Percentiles rank a stretch among this genome's conserved stretches.
Evolutionary conservation across 2,888 invertebrate genomes (phyloP).

Genomic region (Melangyna quadrimaculata): DNA sequence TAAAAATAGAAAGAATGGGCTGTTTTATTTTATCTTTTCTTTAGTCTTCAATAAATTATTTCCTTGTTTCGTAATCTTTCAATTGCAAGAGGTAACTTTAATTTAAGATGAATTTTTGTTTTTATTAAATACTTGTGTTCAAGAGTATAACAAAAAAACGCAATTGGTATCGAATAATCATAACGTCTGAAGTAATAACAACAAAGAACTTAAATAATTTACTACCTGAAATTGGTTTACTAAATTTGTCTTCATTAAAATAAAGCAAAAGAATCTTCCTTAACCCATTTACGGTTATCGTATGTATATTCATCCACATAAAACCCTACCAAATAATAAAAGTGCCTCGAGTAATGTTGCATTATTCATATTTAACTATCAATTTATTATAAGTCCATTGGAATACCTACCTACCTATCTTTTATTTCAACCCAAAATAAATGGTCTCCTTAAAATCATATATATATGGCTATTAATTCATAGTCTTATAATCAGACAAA

Average conservation of each 20-base stretch:
- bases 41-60: too few species aligned
- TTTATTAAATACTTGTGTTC: too few species aligned
- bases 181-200: not conserved
- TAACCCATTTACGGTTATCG: not conserved
- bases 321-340: not conserved
- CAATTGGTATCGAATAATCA: not conserved
- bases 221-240: not conserved
- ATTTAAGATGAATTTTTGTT: too few species aligned
- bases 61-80: too few species aligned
- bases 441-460: not conserved
- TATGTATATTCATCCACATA: not conserved
- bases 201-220: not conserved
- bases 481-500: not conserved
- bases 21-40: too few species aligned
- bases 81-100: too few species aligned
- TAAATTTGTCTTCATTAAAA: not conserved
- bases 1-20: too few species aligned
- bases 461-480: not conserved
- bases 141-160: not conserved
- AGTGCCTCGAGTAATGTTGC: not conserved
- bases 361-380: conserved; percentile 34
- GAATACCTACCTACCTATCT: too few species aligned
- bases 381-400: conserved; percentile 39
- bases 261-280: not conserved
- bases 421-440: conserved; percentile 9